A percentile compares a stretch with the other conserved stretches of the same genome.
phyloP scores from a whole-genome alignment of 2,888 invertebrate species.

The Thymelicus lineola region DNA sequence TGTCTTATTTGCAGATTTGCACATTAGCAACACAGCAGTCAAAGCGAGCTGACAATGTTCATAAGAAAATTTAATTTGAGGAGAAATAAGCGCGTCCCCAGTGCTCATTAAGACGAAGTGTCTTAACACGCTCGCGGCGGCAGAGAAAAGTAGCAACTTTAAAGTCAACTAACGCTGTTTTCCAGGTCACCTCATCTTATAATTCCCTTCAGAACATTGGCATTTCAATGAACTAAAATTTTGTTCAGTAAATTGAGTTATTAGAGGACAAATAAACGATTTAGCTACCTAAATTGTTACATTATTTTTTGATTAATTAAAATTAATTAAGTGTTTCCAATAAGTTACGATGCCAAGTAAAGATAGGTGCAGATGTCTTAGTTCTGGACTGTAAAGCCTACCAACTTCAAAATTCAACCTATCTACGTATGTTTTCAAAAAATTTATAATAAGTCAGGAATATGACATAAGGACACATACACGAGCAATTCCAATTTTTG shows the following conservation, averaged over 20 bases:
- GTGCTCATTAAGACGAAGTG: conserved; percentile 16
- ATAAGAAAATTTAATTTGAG: conserved; percentile 12
- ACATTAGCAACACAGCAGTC: conserved; percentile 3
- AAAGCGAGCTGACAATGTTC: conserved; percentile 10
- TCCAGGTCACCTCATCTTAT: conserved; percentile 10
- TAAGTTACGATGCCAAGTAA: too few species aligned
- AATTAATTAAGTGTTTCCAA: too few species aligned
- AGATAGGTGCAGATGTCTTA: too few species aligned
- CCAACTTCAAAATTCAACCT: too few species aligned
- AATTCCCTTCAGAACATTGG: neutral
- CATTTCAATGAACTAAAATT: neutral
- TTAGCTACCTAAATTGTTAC: too few species aligned
- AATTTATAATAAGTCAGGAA: too few species aligned
- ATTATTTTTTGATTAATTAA: too few species aligned
- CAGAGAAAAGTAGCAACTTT: conserved; percentile 5
- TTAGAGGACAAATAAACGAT: neutral
- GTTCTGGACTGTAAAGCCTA: too few species aligned
- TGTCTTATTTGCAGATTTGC: neutral
- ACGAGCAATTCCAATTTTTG: too few species aligned
- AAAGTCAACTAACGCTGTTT: conserved; percentile 4
- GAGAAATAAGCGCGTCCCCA: neutral
- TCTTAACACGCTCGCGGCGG: conserved; percentile 9
- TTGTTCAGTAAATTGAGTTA: neutral
- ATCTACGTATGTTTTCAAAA: too few species aligned
- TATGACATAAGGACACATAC: too few species aligned